Base-by-base conservation (phyloP, 2,113 vertebrate species). In the Sylvilagus bachmani region DNA sequence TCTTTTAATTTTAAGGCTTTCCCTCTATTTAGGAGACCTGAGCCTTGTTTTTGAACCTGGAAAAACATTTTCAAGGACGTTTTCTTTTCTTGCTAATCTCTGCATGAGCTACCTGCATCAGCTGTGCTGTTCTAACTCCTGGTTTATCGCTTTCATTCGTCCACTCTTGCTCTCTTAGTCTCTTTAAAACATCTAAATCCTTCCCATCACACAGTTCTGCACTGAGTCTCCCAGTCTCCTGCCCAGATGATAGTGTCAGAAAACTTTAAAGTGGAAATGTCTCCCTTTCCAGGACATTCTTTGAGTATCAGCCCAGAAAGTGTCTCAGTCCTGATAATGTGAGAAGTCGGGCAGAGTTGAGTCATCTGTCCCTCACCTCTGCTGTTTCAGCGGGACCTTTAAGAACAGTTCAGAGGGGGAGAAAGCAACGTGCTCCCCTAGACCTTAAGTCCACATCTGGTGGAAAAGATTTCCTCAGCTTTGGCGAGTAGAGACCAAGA, bases 51-150 rank as follows among this genome's bases (percentile, higher is more conserved):
- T 89, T 93, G 82, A 92, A 92, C 85, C 36, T 66, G 69, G 36
- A 86, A 95, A 69, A 94, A 81, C 74, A 33, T 90, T 96, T 91
- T 73, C 58, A 93, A 93, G 90, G 85, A 67, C 89, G 36, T 79
- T 88, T 69, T 64, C 7, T 86, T 64, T 21, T 3, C 24, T 53
- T 11, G 27, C n/a, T 74, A 29, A 31, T 75, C 25, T 67, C 66
- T 73, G 1, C 27, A 8, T 67, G 70, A 83, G 61, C 85, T 62
- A 44, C 24, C 53, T n/a, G 0, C 64, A 70, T 79, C 44, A 73
- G 73, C 58, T 2, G 0, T 70, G 77, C 70, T 79, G 21, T 49
- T 82, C 69, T 31, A 33, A 62, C 51, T 88, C 83, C 38, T 44
- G 53, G 67, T 51, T 95, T 79, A 90, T 51, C 53, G 33, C 73